phyloP scores from a whole-genome alignment of 1,140 invertebrate species.

The Platorchestia sp. region DNA sequence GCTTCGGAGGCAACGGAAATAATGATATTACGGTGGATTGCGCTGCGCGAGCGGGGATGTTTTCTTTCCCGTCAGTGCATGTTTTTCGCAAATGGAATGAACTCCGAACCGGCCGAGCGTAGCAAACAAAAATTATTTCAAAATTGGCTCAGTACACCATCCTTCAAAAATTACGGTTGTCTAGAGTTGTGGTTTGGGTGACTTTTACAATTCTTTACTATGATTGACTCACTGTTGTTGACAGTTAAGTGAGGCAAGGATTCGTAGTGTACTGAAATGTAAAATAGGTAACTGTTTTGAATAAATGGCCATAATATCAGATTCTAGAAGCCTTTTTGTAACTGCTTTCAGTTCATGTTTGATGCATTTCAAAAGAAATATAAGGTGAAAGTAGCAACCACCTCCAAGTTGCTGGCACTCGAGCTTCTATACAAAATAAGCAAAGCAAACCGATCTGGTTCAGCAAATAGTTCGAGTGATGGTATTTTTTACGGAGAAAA shows the following conservation, averaged over 20 bases:
- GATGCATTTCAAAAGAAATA: background rate
- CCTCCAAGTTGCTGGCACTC: background rate
- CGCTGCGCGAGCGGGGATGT: background rate
- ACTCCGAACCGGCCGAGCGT: background rate
- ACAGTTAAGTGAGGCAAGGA: background rate
- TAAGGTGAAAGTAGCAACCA: background rate
- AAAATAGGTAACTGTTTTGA: no score
- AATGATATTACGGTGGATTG: background rate
- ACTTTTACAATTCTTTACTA: background rate
- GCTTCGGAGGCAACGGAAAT: conserved; percentile 17
- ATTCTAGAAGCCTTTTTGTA: background rate
- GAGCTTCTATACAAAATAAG: no score
- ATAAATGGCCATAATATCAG: no score
- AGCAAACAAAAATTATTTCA: background rate
- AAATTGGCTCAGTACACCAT: background rate
- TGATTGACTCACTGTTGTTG: background rate
- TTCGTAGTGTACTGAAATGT: no score
- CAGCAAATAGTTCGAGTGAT: no score
- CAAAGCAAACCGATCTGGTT: no score
- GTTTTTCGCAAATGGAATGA: background rate
- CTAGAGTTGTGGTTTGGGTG: background rate
- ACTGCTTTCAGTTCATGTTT: background rate
- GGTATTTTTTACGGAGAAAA: no score
- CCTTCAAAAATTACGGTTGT: background rate
- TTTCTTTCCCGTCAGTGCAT: conserved; percentile 4